Percentiles rank a stretch among this genome's conserved stretches.
These are phyloP conservation scores for Rhadina sibilatrix DNA, from an alignment of 2,113 vertebrate genomes.

Conservation along the genomic window DNA sequence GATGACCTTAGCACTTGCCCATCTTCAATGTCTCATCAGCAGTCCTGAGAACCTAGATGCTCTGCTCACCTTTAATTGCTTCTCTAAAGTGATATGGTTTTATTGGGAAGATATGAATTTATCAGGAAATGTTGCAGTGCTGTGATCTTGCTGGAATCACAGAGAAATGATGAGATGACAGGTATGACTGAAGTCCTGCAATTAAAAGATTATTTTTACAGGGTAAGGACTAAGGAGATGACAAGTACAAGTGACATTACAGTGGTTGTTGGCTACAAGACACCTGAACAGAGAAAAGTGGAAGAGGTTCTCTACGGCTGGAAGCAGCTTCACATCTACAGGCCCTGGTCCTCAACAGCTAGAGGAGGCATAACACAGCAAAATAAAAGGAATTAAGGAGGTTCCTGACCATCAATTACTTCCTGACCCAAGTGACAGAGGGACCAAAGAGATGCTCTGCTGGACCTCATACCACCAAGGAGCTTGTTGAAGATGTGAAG, in stretches of 20 bases:
- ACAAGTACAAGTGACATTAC: not conserved
- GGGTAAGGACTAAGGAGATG: not conserved
- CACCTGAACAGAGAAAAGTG: not conserved
- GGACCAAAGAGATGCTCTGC: not conserved
- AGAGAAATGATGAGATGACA: not conserved
- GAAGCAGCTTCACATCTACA: not conserved
- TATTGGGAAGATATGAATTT: not conserved
- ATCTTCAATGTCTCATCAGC: not conserved
- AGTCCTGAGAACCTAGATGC: not conserved
- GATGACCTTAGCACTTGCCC: not conserved
- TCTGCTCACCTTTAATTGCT: not conserved
- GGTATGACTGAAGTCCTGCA: rapidly evolving
- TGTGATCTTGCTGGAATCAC: not conserved
- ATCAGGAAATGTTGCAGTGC: not conserved
- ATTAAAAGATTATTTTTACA: not conserved
- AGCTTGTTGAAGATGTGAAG: not conserved
- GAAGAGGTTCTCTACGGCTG: not conserved
- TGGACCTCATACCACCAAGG: not conserved
- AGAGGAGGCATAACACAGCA: not conserved
- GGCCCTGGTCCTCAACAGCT: not conserved
- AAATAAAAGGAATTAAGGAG: not conserved
- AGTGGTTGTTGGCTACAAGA: not conserved
- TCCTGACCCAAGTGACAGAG: not conserved
- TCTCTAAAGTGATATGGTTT: not conserved
- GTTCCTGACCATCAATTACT: not conserved